Evolutionary conservation across 2,888 invertebrate species (phyloP).

Genomic region (Litoditis marina): DNA sequence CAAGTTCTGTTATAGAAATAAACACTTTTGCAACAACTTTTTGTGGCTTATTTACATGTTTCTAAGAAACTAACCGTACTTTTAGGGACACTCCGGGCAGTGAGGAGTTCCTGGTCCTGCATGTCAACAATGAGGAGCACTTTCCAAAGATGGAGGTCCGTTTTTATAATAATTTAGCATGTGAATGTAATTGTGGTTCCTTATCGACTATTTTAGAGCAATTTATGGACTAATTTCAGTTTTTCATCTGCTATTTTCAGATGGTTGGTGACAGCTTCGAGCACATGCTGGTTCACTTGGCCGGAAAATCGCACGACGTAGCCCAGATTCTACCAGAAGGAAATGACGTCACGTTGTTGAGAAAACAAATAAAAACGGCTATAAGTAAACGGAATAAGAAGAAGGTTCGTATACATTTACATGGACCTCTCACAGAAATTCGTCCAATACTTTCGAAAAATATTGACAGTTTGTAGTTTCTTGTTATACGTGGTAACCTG

Average conservation of each 20-base stretch:
- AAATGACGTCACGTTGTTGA: background rate
- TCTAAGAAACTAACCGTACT: too few species aligned
- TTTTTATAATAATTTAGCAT: slow-evolving; percentile 70
- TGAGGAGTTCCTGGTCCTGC: slow-evolving; percentile 76
- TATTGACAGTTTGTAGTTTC: background rate
- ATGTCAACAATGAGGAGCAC: slow-evolving; percentile 72
- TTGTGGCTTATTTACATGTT: too few species aligned
- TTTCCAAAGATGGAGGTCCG: slow-evolving; percentile 73
- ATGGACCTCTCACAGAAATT: too few species aligned
- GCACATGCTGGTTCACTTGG: slow-evolving; percentile 24
- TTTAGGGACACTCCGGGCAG: slow-evolving; percentile 71
- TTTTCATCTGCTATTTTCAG: slow-evolving; percentile 11
- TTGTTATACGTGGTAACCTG: background rate
- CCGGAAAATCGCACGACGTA: slow-evolving; percentile 9
- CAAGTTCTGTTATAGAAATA: too few species aligned
- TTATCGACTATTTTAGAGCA: background rate
- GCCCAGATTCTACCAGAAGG: slow-evolving; percentile 17
- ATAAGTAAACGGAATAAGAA: slow-evolving; percentile 2
- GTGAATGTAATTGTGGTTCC: too few species aligned
- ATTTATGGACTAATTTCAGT: too few species aligned
- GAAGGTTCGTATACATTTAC: too few species aligned
- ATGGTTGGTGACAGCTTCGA: slow-evolving; percentile 21
- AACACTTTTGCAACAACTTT: too few species aligned
- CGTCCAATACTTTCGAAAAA: too few species aligned
- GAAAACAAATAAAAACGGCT: slow-evolving; percentile 6